These are phyloP conservation scores for Drosophila longiperda DNA, from an alignment of 2,888 invertebrate species.

Conservation along the genomic window DNA sequence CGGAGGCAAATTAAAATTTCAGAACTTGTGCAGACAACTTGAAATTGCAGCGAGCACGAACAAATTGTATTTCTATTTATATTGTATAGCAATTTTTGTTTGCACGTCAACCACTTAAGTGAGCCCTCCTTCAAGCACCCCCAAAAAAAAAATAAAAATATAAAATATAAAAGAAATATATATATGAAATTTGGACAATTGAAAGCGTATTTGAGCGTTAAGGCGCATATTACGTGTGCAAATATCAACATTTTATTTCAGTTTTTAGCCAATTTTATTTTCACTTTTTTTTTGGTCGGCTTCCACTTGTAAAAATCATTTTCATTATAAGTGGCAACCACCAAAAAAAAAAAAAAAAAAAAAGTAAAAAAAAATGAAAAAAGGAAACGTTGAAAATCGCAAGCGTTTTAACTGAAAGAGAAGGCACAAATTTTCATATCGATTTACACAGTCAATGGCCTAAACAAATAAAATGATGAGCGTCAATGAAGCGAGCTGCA, in stretches of 20 bases:
- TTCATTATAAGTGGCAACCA: conserved; percentile 72
- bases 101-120: conserved; percentile 72
- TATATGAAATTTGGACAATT: conserved; percentile 74
- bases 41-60: conserved; percentile 57
- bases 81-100: conserved; percentile 79
- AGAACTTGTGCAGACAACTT: conserved; percentile 70
- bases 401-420: conserved; percentile 22
- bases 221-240: conserved; percentile 79
- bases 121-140: background rate
- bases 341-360: conserved; percentile 35
- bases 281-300: conserved; percentile 13
- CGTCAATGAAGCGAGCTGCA: conserved; percentile 75
- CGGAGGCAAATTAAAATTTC: conserved; percentile 62
- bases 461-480: conserved; percentile 81
- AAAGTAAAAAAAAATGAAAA: conserved; percentile 4
- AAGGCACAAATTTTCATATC: conserved; percentile 65
- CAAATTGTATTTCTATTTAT: conserved; percentile 75
- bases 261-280: conserved; percentile 63
- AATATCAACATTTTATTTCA: conserved; percentile 77
- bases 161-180: conserved; percentile 22
- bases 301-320: conserved; percentile 75
- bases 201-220: conserved; percentile 81
- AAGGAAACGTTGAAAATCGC: conserved; percentile 46
- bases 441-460: conserved; percentile 75
- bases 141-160: too few species aligned